Percentiles rank a stretch among this genome's conserved stretches.
Evolutionary conservation across 2,888 invertebrate species (phyloP).

Genomic region (Morpho achilles): DNA sequence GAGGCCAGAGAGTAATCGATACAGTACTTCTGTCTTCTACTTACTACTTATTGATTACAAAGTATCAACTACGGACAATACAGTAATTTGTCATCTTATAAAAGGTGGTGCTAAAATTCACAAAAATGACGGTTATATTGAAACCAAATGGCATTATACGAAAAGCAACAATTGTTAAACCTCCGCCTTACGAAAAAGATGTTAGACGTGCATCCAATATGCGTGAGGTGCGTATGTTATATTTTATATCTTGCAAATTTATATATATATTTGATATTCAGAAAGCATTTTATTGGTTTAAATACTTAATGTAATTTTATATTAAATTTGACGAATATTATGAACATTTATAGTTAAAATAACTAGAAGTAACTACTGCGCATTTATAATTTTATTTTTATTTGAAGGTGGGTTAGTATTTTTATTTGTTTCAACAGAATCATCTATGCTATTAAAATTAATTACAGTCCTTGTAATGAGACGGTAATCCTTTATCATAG

Average conservation of each 20-base stretch:
- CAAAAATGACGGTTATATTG: constrained; percentile 88
- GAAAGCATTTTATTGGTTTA: no score
- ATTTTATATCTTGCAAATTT: neutral
- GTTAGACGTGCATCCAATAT: constrained; percentile 10
- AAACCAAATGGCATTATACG: constrained; percentile 84
- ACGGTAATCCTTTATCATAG: no score
- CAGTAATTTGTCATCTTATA: neutral
- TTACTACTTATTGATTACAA: neutral
- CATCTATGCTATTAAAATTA: no score
- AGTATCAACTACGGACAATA: constrained; percentile 1
- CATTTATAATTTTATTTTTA: no score
- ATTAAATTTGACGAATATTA: no score
- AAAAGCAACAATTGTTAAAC: constrained; percentile 81
- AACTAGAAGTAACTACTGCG: no score
- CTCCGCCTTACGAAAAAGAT: constrained; percentile 80
- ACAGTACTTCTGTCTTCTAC: neutral
- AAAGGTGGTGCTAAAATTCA: constrained; percentile 9
- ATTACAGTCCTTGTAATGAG: no score
- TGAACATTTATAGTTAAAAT: no score
- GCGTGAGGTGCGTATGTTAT: constrained; percentile 49
- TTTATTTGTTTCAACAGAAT: no score
- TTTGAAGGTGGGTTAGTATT: no score
- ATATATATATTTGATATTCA: no score
- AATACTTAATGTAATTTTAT: no score
- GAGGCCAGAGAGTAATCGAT: constrained; percentile 1